These are phyloP conservation scores for Gobionotothen gibberifrons DNA, from an alignment of 2,797 vertebrate genomes.

Conservation along the genomic window DNA sequence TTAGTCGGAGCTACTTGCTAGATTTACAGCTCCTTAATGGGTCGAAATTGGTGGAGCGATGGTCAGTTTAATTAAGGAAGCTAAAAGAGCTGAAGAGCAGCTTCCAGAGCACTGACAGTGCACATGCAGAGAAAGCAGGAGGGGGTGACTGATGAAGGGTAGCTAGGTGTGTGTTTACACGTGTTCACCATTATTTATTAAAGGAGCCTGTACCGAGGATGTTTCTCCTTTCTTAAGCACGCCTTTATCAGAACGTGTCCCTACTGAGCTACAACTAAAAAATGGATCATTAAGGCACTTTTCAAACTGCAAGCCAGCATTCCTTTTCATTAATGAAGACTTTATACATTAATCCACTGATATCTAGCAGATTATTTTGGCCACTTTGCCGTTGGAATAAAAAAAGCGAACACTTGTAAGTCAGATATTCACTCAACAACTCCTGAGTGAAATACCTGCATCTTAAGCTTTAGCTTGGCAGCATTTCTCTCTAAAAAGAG, in stretches of 20 bases:
- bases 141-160: conserved; percentile 38
- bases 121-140: conserved; percentile 12
- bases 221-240: not conserved
- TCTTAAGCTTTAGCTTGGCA: too few relatives aligned
- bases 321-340: not conserved
- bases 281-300: not conserved
- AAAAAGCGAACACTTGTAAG: too few relatives aligned
- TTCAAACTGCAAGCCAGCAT: conserved; percentile 4
- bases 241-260: conserved; percentile 24
- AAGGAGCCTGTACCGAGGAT: conserved; percentile 21
- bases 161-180: conserved; percentile 60
- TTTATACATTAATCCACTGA: not conserved
- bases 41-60: conserved; percentile 61
- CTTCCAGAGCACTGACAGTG: conserved; percentile 52
- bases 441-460: too few relatives aligned
- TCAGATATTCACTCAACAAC: too few relatives aligned
- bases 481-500: too few relatives aligned
- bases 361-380: not conserved
- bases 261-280: not conserved
- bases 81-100: conserved; percentile 66
- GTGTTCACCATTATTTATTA: conserved; percentile 59
- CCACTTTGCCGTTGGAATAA: too few relatives aligned
- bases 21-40: conserved; percentile 77
- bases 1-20: conserved; percentile 53
- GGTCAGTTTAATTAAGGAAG: conserved; percentile 71